Percentiles rank a stretch among this genome's conserved stretches.
Conservation (phyloP, 1,140 invertebrate species). For the Cherax destructor region DNA sequence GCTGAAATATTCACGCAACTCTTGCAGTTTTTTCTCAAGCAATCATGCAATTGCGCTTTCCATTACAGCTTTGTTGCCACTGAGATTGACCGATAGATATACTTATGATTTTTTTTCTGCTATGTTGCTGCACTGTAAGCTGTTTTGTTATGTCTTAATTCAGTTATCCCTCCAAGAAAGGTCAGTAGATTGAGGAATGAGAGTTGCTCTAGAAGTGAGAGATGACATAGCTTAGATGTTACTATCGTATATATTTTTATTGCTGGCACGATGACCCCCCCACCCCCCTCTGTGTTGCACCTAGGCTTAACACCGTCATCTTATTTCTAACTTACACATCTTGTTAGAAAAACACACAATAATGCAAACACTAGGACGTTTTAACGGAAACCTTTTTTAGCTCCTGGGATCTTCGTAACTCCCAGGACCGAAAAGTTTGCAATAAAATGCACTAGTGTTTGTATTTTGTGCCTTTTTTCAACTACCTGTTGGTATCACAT, state of each 20-base stretch:
- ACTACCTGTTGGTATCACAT: too few relatives aligned
- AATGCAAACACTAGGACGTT: too few relatives aligned
- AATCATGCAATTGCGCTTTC: neutral
- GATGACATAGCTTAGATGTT: slow-evolving; percentile 1
- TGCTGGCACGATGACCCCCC: slow-evolving; percentile 7
- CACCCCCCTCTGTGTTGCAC: neutral
- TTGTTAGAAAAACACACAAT: too few relatives aligned
- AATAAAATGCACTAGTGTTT: too few relatives aligned
- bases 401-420: too few relatives aligned
- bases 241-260: too few relatives aligned
- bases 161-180: neutral
- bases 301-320: neutral
- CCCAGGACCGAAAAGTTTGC: too few relatives aligned
- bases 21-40: neutral
- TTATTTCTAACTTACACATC: neutral
- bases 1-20: neutral
- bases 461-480: too few relatives aligned
- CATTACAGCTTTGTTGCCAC: slow-evolving; percentile 4
- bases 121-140: slow-evolving; percentile 1
- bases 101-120: neutral
- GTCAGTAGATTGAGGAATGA: slow-evolving; percentile 9
- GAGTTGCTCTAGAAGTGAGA: slow-evolving; percentile 9
- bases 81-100: slow-evolving; percentile 5
- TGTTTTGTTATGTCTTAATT: neutral
- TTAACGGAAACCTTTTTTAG: too few relatives aligned